phyloP scores from a whole-genome alignment of 64 coral and sea anemone species.

The Montipora sp. region DNA sequence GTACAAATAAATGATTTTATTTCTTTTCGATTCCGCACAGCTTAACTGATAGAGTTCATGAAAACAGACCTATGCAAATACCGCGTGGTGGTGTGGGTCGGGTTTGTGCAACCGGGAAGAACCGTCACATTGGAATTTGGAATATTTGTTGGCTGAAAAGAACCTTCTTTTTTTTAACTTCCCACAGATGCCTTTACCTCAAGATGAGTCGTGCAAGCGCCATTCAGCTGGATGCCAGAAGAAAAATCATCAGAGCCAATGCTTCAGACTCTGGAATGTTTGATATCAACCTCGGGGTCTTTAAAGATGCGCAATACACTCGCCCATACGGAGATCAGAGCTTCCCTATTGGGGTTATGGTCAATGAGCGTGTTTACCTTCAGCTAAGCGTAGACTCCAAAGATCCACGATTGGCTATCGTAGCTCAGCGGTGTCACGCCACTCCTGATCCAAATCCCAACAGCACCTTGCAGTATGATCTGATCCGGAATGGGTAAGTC shows the following conservation, averaged over 20 bases:
- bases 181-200: conserved; percentile 68
- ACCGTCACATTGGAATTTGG: too few species aligned
- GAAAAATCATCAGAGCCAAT: conserved; percentile 72
- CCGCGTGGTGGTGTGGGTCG: too few species aligned
- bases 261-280: conserved; percentile 69
- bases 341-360: conserved; percentile 79
- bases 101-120: too few species aligned
- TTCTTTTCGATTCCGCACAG: too few species aligned
- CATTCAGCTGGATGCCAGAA: conserved; percentile 62
- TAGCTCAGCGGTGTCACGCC: conserved; percentile 84
- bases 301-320: conserved; percentile 62
- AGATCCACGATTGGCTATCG: conserved; percentile 70
- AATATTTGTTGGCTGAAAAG: too few species aligned
- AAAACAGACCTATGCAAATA: too few species aligned
- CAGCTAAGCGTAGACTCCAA: conserved; percentile 72
- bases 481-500: conserved; percentile 81
- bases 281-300: conserved; percentile 73
- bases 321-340: conserved; percentile 82
- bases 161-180: too few species aligned
- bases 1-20: too few species aligned
- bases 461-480: conserved; percentile 75
- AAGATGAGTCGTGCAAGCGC: conserved; percentile 68
- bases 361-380: conserved; percentile 72
- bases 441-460: conserved; percentile 83
- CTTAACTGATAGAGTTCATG: too few species aligned